Conservation (phyloP, 2,797 vertebrate genomes). For the Sardinella longiceps region DNA sequence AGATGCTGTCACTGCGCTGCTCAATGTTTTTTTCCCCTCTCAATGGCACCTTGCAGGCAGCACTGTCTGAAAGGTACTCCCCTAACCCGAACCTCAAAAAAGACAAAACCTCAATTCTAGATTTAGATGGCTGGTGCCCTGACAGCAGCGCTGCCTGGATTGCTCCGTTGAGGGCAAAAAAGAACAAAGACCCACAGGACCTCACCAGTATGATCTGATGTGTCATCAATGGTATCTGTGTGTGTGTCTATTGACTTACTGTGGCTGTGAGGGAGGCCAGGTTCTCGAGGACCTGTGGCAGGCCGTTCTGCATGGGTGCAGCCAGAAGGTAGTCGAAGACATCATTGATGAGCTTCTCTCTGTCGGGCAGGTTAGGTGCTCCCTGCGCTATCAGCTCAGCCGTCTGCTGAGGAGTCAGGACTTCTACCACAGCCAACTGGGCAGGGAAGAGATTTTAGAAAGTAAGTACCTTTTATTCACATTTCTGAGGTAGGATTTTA, state of each 20-base stretch:
- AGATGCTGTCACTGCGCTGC: background rate
- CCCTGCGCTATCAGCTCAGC: slow-evolving; percentile 65
- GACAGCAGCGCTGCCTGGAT: too few species aligned
- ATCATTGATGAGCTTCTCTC: slow-evolving; percentile 54
- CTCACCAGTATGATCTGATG: too few species aligned
- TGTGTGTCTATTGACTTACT: slow-evolving; percentile 46
- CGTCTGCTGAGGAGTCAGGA: slow-evolving; percentile 60
- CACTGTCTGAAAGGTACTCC: too few species aligned
- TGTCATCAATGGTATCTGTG: background rate
- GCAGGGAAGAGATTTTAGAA: background rate
- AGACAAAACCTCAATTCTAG: too few species aligned
- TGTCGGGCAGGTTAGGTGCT: slow-evolving; percentile 56
- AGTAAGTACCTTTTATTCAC: too few species aligned
- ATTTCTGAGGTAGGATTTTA: too few species aligned
- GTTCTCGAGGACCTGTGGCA: slow-evolving; percentile 49
- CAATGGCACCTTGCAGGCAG: too few species aligned
- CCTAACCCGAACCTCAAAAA: too few species aligned
- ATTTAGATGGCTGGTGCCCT: too few species aligned
- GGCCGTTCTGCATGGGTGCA: slow-evolving; percentile 37
- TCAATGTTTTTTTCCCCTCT: too few species aligned
- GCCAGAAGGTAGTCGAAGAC: slow-evolving; percentile 67
- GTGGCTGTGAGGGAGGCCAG: slow-evolving; percentile 22
- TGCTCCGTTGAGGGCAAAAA: too few species aligned
- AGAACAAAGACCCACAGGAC: too few species aligned
- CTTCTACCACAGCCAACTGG: slow-evolving; percentile 61